Evolutionary conservation across 2,113 vertebrate genomes (phyloP).

Genomic region (Xerus inauris): DNA sequence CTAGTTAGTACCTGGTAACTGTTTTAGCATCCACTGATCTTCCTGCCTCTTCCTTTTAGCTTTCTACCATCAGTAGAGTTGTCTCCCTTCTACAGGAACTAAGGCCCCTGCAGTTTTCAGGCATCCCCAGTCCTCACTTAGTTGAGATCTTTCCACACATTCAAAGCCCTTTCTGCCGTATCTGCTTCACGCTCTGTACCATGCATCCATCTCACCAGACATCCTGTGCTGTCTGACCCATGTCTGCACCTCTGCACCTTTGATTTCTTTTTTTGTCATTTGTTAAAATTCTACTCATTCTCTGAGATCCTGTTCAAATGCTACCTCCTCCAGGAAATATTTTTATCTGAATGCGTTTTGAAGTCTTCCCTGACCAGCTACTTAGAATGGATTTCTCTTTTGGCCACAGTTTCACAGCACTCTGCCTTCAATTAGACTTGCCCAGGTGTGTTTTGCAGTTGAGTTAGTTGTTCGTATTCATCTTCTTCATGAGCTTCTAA

Average conservation of each 20-base stretch:
- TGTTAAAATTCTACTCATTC: slow-evolving; percentile 20
- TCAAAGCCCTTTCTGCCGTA: neutral
- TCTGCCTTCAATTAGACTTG: neutral
- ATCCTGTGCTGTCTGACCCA: rapidly evolving
- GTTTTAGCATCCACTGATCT: neutral
- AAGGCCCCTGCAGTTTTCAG: neutral
- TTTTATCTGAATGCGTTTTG: neutral
- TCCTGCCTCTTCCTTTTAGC: neutral
- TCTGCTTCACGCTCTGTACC: neutral
- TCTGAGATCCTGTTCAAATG: neutral
- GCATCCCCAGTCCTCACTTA: too few species aligned
- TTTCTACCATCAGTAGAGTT: neutral
- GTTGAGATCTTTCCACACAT: neutral
- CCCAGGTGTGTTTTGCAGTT: neutral
- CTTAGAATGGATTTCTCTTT: neutral
- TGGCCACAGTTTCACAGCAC: neutral
- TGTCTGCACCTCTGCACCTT: neutral
- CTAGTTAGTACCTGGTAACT: neutral
- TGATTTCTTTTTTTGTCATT: neutral
- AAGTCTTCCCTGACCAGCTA: neutral
- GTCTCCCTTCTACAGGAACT: neutral
- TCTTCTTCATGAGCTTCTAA: slow-evolving; percentile 11
- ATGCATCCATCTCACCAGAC: neutral
- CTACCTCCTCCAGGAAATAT: neutral
- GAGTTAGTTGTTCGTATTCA: neutral